Conservation (phyloP, 53 echinoderm and acorn worm species). For the Stichopus horrens region DNA sequence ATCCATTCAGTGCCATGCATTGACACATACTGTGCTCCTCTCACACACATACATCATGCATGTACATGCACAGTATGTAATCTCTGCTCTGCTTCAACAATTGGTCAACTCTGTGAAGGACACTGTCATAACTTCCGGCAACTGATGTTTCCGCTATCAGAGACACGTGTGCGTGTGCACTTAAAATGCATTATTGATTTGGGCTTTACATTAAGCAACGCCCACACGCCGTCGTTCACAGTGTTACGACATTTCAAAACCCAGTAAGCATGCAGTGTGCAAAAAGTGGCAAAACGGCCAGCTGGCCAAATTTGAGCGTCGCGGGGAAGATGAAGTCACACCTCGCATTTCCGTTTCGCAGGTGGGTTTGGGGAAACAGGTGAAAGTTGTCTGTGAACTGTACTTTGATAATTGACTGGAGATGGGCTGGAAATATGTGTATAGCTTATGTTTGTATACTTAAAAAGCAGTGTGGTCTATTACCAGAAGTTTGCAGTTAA, state of each 20-base stretch:
- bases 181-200: background rate
- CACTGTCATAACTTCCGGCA: background rate
- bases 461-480: too few species aligned
- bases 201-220: background rate
- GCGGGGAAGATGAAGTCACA: constrained; percentile 7
- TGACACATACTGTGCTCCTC: too few species aligned
- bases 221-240: background rate
- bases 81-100: too few species aligned
- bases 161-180: background rate
- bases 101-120: too few species aligned
- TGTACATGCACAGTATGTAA: too few species aligned
- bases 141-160: background rate
- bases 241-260: background rate
- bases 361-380: background rate
- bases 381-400: background rate
- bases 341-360: constrained; percentile 26
- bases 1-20: too few species aligned
- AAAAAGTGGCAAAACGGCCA: constrained; percentile 17
- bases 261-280: background rate
- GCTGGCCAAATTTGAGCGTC: constrained; percentile 18
- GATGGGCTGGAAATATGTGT: too few species aligned
- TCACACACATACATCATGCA: too few species aligned
- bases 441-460: too few species aligned
- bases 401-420: too few species aligned
- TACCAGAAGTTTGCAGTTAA: too few species aligned